phyloP scores from a whole-genome alignment of 2,113 vertebrate species.

The Gnathonemus echidnorhynchus region DNA sequence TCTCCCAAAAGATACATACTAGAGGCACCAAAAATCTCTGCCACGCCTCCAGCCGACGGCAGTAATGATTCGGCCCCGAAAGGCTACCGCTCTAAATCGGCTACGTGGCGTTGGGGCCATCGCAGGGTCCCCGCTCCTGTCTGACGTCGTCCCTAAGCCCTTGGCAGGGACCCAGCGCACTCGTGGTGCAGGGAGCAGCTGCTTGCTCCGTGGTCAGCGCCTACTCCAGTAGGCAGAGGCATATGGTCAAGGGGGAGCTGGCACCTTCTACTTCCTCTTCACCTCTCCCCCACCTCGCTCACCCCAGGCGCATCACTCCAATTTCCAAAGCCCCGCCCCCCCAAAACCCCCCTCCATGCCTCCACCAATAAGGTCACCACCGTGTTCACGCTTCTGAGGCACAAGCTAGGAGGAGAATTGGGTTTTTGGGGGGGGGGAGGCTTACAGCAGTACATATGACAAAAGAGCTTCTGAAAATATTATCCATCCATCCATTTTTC shows the following conservation, averaged over 20 bases:
- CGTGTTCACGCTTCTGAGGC: slow-evolving; percentile 29
- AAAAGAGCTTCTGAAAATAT: neutral
- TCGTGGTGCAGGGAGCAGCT: slow-evolving; percentile 54
- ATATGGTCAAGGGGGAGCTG: slow-evolving; percentile 60
- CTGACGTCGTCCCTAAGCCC: neutral
- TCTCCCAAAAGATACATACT: neutral
- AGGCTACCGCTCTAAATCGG: neutral
- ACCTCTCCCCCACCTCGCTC: slow-evolving; percentile 32
- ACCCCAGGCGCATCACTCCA: slow-evolving; percentile 38
- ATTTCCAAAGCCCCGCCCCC: slow-evolving; percentile 33
- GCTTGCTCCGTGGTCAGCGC: slow-evolving; percentile 55
- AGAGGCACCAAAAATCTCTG: neutral
- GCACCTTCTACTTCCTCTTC: slow-evolving; percentile 65
- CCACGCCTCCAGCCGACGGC: neutral
- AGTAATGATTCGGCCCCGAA: neutral
- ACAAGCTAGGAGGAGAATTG: slow-evolving; percentile 21
- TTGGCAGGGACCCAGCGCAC: slow-evolving; percentile 23
- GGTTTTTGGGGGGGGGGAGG: slow-evolving; percentile 1
- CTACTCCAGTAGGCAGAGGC: slow-evolving; percentile 41
- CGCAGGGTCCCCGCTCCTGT: neutral
- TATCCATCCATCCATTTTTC: neutral
- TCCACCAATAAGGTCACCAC: slow-evolving; percentile 41
- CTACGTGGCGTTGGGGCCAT: neutral
- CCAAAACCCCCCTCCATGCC: slow-evolving; percentile 26
- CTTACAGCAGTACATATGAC: neutral